Conservation (phyloP, 2,797 vertebrate genomes). For the Hoplostethus atlanticus region DNA sequence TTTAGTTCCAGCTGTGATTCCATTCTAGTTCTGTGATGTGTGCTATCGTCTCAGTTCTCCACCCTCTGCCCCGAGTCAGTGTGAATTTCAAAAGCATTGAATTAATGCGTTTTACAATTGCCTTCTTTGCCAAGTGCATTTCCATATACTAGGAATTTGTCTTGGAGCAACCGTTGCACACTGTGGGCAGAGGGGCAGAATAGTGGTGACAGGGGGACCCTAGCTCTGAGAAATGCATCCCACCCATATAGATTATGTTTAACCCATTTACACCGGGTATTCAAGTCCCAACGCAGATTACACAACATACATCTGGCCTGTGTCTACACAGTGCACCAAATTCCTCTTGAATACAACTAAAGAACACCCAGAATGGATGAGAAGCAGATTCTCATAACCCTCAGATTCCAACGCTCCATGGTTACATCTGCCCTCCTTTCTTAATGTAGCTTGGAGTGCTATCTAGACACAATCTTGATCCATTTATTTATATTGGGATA, state of each 20-base stretch:
- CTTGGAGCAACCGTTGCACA: conserved; percentile 27
- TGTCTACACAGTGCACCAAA: conserved; percentile 29
- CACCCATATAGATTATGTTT: conserved; percentile 55
- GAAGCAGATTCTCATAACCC: conserved; percentile 16
- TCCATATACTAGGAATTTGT: conserved; percentile 27
- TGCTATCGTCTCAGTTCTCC: conserved; percentile 34
- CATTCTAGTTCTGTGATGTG: conserved; percentile 47
- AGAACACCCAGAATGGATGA: conserved; percentile 7
- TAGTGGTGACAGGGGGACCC: conserved; percentile 41
- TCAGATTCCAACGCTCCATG: not conserved
- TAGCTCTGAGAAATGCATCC: conserved; percentile 60
- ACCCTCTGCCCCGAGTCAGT: conserved; percentile 24
- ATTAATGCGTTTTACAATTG: conserved; percentile 21
- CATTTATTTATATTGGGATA: conserved; percentile 17
- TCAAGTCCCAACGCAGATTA: conserved; percentile 58
- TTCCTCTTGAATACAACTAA: conserved; percentile 18
- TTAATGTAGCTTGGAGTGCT: conserved; percentile 11
- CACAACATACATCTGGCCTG: conserved; percentile 40
- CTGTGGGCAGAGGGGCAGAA: conserved; percentile 33
- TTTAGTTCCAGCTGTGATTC: conserved; percentile 47
- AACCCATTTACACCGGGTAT: conserved; percentile 46
- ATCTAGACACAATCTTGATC: conserved; percentile 11
- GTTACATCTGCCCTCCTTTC: conserved; percentile 5
- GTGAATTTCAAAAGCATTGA: conserved; percentile 44
- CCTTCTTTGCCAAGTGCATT: conserved; percentile 37